Evolutionary conservation across 1,140 invertebrate genomes (phyloP).

Genomic region (Cyclargus thomasi): DNA sequence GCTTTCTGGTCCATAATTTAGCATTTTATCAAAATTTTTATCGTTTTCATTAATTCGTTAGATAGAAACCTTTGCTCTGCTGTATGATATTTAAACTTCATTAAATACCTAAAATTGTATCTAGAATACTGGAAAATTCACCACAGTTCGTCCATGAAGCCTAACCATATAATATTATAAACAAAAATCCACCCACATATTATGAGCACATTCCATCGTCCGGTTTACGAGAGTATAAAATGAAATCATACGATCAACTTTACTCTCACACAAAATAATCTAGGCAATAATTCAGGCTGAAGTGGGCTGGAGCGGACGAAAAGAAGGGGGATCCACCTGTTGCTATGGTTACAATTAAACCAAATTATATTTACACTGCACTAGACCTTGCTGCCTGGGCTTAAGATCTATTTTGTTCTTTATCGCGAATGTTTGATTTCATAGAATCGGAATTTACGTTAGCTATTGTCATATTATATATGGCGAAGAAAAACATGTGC

Average conservation of each 20-base stretch:
- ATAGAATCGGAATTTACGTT: conserved; percentile 4
- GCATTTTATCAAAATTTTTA: too few species aligned
- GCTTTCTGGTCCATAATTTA: too few species aligned
- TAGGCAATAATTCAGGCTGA: conserved; percentile 48
- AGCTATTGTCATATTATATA: not conserved
- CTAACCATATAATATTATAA: too few species aligned
- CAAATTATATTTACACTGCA: conserved; percentile 25
- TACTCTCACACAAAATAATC: conserved; percentile 37
- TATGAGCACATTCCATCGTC: not conserved
- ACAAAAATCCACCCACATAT: not conserved
- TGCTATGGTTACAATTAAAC: conserved; percentile 41
- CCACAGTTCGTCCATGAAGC: too few species aligned
- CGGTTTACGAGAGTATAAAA: conserved; percentile 23
- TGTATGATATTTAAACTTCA: too few species aligned
- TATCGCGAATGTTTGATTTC: not conserved
- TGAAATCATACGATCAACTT: conserved; percentile 34
- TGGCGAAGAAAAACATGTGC: not conserved
- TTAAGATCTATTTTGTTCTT: not conserved
- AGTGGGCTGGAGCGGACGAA: conserved; percentile 33
- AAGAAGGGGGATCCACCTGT: conserved; percentile 39
- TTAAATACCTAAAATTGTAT: too few species aligned
- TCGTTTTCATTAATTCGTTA: too few species aligned
- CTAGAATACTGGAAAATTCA: too few species aligned
- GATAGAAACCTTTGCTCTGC: too few species aligned
- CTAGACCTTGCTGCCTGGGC: not conserved